phyloP scores from a whole-genome alignment of 2,888 invertebrate species.

The Perizoma affinitatum region DNA sequence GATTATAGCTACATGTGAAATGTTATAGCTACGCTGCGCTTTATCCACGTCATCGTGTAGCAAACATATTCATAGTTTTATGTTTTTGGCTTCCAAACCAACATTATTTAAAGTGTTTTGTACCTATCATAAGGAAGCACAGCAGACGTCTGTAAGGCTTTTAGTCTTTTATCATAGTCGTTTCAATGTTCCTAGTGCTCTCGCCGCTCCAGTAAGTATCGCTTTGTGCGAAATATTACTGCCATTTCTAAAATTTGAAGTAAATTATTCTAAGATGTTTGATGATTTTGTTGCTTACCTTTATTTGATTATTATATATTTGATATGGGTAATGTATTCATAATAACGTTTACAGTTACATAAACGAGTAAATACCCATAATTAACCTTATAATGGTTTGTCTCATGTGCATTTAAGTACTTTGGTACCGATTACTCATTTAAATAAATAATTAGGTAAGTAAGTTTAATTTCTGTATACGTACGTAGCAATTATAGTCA shows the following conservation, averaged over 20 bases:
- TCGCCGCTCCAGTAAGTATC: constrained; percentile 29
- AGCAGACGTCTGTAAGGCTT: constrained; percentile 47
- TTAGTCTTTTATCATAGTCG: constrained; percentile 50
- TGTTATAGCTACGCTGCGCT: too few species aligned
- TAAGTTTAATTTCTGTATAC: too few species aligned
- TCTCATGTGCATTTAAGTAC: too few species aligned
- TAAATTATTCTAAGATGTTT: constrained; percentile 30
- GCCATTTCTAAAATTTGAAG: constrained; percentile 31
- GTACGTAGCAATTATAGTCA: too few species aligned
- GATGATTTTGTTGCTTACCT: background rate
- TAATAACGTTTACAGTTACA: too few species aligned
- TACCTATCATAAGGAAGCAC: constrained; percentile 47
- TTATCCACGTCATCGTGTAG: background rate
- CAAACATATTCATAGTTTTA: constrained; percentile 63
- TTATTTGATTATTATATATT: too few species aligned
- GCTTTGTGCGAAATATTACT: constrained; percentile 37
- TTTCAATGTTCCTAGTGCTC: constrained; percentile 43
- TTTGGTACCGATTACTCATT: too few species aligned
- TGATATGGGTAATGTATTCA: too few species aligned
- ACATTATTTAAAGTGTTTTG: constrained; percentile 63
- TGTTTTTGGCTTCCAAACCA: constrained; percentile 62
- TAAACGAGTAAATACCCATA: too few species aligned
- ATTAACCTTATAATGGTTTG: too few species aligned
- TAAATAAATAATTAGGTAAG: too few species aligned
- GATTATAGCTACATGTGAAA: too few species aligned